Base-by-base conservation (phyloP, 1,140 invertebrate species). In the Dolichoris vasculosae region DNA sequence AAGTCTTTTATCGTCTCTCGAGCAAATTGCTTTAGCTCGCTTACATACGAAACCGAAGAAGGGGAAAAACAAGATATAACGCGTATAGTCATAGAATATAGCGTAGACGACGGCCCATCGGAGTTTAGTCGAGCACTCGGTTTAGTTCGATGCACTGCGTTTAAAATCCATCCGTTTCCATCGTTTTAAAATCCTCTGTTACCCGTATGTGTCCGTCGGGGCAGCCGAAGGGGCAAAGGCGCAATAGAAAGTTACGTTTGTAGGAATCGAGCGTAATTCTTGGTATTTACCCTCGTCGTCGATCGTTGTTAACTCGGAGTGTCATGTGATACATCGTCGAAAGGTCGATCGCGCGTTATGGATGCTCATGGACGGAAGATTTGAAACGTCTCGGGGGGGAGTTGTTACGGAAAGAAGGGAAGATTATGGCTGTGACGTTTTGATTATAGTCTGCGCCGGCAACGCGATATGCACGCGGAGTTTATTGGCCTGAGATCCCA, bases 401-500 rank as follows among this genome's bases (percentile, higher is more conserved):
- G 30, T 26, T 7, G 38, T 71, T 17, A 20, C 17, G 6, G 38
- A 40, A 23, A 40, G 38, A 69, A 38, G 15, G n/a, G 23, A 4
- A 43, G 38, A 73, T 73, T 73, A 73, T 40, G 38, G 20, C 69
- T 26, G 40, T 73, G 69, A 73, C 38, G 38, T 73, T n/a, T 26
- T 73, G 69, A 73, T 73, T 73, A 43, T 13, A 17, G 38, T 43
- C 23, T 73, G 69, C 23, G 23, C 69, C 69, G 69, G 40, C 38
- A 26, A 43, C 11, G 32, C 67, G 17, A 71, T 35, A 11, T 71
- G 15, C 35, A 40, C 32, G 17, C 35, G 32, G 35, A n/a, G 69
- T 73, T 73, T 73, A 73, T 73, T 87, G 86, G 85, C 86, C 85
- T 69, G 51, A 81, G 63, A 69, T 32, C 82, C 83, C 48, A 86